Evolutionary conservation across 2,888 invertebrate species (phyloP).

Genomic region (Troides oblongomaculatus): DNA sequence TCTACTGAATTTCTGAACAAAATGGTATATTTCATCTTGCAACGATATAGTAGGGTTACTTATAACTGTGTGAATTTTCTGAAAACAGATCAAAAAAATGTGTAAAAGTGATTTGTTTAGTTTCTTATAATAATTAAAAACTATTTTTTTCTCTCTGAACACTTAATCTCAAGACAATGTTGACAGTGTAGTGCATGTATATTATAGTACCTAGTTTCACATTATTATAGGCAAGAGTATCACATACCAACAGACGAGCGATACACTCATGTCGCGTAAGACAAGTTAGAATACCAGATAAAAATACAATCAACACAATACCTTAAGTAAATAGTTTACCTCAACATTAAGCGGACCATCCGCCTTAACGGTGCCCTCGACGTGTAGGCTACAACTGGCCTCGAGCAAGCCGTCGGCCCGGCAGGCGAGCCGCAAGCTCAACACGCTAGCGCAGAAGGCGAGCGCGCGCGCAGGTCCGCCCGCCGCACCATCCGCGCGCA

Average conservation of each 20-base stretch:
- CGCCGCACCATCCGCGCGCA: conserved; percentile 87
- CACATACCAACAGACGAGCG: no score
- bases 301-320: no score
- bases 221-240: no score
- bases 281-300: no score
- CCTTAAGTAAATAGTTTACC: conserved; percentile 58
- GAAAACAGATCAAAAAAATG: conserved; percentile 22
- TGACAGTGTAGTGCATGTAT: no score
- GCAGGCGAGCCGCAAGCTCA: conserved; percentile 79
- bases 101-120: no score
- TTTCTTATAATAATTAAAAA: no score
- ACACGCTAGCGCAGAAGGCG: conserved; percentile 86
- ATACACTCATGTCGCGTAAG: no score
- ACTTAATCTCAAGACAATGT: no score
- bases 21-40: conserved; percentile 79
- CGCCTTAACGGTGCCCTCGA: conserved; percentile 89
- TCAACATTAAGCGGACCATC: conserved; percentile 92
- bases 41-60: conserved; percentile 79
- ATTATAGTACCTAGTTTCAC: no score
- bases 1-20: conserved; percentile 65
- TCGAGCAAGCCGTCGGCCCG: conserved; percentile 84
- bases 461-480: conserved; percentile 84
- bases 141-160: no score
- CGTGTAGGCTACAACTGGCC: conserved; percentile 84
- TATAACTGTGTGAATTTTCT: conserved; percentile 84